Conservation (phyloP, 2,797 vertebrate genomes). For the Urosaurus nigricauda region DNA sequence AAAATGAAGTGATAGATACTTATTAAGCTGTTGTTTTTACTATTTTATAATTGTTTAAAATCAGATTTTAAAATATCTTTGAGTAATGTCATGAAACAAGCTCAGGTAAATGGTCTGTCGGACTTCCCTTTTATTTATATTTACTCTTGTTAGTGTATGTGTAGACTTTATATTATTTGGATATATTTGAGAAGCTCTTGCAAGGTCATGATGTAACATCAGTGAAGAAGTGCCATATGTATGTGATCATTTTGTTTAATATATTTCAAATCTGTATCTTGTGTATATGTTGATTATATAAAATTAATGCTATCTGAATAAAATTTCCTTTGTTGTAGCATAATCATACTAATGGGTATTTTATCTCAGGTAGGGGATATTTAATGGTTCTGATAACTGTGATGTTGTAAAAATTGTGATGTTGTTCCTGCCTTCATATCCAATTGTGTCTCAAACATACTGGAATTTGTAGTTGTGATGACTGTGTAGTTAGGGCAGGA, state of each 20-base stretch:
- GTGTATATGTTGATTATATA: conserved; percentile 17
- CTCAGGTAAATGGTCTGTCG: conserved; percentile 80
- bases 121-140: conserved; percentile 69
- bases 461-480: no score
- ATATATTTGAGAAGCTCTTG: conserved; percentile 69
- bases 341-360: not conserved
- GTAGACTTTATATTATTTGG: conserved; percentile 52
- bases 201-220: conserved; percentile 63
- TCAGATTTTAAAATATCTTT: conserved; percentile 49
- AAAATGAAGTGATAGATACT: conserved; percentile 33
- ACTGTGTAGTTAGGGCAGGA: no score
- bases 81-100: conserved; percentile 64
- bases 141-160: conserved; percentile 60
- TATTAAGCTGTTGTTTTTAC: conserved; percentile 42
- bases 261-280: conserved; percentile 11
- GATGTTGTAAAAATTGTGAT: not conserved
- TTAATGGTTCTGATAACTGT: not conserved
- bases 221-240: conserved; percentile 67
- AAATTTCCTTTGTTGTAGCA: not conserved
- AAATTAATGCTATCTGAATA: not conserved
- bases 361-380: not conserved
- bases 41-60: conserved; percentile 24
- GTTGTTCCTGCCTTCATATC: no score
- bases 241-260: conserved; percentile 52
- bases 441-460: no score